Evolutionary conservation across 1,140 invertebrate species (phyloP).

Genomic region (Nephila pilipes): DNA sequence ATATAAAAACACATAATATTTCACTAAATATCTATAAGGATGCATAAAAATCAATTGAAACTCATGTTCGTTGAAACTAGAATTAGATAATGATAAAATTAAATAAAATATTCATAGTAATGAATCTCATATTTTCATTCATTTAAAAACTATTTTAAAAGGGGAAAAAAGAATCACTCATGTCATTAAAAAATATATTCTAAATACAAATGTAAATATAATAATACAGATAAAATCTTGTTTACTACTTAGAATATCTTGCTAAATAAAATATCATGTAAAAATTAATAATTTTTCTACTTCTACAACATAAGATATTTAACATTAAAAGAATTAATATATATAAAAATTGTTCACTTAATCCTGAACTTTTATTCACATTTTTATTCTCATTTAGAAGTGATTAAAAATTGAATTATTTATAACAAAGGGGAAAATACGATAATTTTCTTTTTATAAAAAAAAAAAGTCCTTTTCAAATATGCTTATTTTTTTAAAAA

Average conservation of each 20-base stretch:
- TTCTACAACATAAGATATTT: background rate
- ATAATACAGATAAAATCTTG: background rate
- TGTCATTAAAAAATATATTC: background rate
- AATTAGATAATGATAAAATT: background rate
- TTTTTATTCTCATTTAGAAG: too few species aligned
- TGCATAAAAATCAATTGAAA: background rate
- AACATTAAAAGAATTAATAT: background rate
- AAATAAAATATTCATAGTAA: background rate
- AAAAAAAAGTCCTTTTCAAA: too few species aligned
- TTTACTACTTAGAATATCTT: background rate
- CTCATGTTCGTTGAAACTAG: background rate
- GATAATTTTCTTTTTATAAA: too few species aligned
- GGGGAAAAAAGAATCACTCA: background rate
- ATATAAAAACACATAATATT: background rate
- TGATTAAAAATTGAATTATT: too few species aligned
- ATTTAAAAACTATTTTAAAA: background rate
- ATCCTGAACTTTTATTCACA: background rate
- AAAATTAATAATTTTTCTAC: background rate
- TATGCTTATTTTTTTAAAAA: too few species aligned
- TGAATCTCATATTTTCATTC: background rate
- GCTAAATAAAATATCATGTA: too few species aligned
- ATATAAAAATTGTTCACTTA: background rate
- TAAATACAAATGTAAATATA: background rate
- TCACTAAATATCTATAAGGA: background rate
- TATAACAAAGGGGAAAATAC: too few species aligned